Percentiles rank a stretch among this genome's conserved stretches.
phyloP scores from a whole-genome alignment of 2,113 vertebrate genomes.

The Gavialis gangeticus region DNA sequence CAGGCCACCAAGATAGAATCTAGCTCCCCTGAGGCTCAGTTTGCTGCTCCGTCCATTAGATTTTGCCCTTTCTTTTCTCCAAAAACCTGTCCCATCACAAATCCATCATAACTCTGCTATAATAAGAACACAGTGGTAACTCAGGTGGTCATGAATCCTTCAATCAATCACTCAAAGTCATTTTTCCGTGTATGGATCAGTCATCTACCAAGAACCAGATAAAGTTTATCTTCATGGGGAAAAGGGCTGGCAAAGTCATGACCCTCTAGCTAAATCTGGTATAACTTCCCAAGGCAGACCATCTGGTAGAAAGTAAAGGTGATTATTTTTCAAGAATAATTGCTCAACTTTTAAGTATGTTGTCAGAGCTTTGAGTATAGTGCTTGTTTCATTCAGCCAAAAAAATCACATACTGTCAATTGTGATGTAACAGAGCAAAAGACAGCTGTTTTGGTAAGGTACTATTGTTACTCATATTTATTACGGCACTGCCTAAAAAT shows the following conservation, averaged over 20 bases:
- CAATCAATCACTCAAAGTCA: neutral
- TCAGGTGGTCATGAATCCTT: neutral
- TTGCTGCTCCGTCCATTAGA: neutral
- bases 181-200: neutral
- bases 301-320: neutral
- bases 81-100: neutral
- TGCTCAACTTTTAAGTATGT: neutral
- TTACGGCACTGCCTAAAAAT: neutral
- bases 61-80: neutral
- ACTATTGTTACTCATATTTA: neutral
- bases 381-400: neutral
- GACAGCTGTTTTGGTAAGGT: neutral
- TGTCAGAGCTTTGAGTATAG: neutral
- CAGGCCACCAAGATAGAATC: neutral
- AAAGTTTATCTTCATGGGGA: neutral
- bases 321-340: neutral
- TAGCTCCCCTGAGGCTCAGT: neutral
- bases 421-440: neutral
- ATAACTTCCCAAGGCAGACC: neutral
- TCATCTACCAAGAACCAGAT: neutral
- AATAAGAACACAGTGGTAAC: fast-evolving
- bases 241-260: neutral
- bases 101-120: neutral
- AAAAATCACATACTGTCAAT: neutral
- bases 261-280: neutral